Conservation (phyloP, 1,140 invertebrate genomes). For the Bombus breviceps region DNA sequence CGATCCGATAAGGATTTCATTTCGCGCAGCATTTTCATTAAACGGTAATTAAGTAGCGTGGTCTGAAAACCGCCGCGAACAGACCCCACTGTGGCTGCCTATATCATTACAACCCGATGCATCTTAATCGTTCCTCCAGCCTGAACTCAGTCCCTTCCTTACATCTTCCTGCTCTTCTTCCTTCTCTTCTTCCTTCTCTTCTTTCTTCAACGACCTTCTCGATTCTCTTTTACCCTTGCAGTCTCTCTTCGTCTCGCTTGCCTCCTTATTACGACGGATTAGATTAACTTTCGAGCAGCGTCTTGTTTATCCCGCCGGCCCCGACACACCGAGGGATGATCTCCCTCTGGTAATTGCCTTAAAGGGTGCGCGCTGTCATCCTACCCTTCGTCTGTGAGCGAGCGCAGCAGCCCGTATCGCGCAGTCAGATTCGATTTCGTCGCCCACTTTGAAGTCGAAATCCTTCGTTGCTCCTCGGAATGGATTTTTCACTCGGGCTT, state of each 20-base stretch:
- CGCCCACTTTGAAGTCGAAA: conserved; percentile 45
- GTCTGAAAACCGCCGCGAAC: conserved; percentile 60
- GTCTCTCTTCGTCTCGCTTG: conserved; percentile 48
- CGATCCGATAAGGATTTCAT: conserved; percentile 78
- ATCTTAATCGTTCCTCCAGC: conserved; percentile 73
- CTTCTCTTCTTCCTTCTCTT: not conserved
- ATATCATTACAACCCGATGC: conserved; percentile 79
- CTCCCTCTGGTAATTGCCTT: conserved; percentile 73
- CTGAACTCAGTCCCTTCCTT: not conserved
- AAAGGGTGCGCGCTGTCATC: conserved; percentile 63
- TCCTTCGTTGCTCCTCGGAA: not conserved
- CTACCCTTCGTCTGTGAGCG: not conserved
- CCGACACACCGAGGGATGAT: conserved; percentile 60
- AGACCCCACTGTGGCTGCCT: conserved; percentile 50
- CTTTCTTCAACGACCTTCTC: not conserved
- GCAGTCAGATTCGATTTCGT: conserved; percentile 46
- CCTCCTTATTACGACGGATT: conserved; percentile 75
- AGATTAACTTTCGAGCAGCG: conserved; percentile 73
- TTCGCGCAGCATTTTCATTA: conserved; percentile 77
- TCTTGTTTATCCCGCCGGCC: conserved; percentile 69
- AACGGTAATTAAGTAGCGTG: conserved; percentile 79
- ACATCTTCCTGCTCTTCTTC: not conserved
- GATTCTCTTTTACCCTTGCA: conserved; percentile 17
- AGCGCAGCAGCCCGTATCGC: conserved; percentile 40
- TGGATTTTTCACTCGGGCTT: conserved; percentile 26